A percentile compares a stretch with the other conserved stretches of the same genome.
Evolutionary conservation across 2,888 invertebrate species (phyloP).

Genomic region (Halocaridina rubra): DNA sequence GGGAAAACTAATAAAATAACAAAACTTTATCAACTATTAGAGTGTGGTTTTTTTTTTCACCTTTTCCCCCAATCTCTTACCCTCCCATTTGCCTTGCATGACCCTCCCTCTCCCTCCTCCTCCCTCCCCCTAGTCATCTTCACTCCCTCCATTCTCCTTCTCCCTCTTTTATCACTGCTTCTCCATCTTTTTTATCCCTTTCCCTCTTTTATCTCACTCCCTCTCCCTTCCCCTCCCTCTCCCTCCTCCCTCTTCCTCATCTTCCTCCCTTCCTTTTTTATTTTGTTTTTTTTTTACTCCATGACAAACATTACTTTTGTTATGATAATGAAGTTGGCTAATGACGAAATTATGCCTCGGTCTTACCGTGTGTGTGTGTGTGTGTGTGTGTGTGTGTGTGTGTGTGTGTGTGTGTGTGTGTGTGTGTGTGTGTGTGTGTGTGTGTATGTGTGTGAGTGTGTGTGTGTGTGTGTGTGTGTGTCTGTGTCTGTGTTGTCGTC

Average conservation of each 20-base stretch:
- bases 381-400: neutral
- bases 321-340: slow-evolving; percentile 42
- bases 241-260: neutral
- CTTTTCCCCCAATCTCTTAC: neutral
- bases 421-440: neutral
- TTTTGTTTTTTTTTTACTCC: neutral
- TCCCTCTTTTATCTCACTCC: slow-evolving; percentile 7
- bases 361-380: neutral
- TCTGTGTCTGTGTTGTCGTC: too few species aligned
- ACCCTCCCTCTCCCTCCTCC: neutral
- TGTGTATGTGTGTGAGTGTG: slow-evolving; percentile 14
- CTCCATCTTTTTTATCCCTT: neutral
- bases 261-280: neutral
- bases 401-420: neutral
- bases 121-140: neutral
- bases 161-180: neutral
- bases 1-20: too few species aligned
- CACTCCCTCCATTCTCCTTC: neutral
- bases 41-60: neutral
- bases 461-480: neutral
- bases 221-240: neutral
- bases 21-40: too few species aligned
- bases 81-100: too few species aligned
- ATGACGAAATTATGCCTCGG: slow-evolving; percentile 49
- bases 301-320: slow-evolving; percentile 45